Base-by-base conservation (phyloP, 1,140 invertebrate genomes). In the Zaprionus davidi region DNA sequence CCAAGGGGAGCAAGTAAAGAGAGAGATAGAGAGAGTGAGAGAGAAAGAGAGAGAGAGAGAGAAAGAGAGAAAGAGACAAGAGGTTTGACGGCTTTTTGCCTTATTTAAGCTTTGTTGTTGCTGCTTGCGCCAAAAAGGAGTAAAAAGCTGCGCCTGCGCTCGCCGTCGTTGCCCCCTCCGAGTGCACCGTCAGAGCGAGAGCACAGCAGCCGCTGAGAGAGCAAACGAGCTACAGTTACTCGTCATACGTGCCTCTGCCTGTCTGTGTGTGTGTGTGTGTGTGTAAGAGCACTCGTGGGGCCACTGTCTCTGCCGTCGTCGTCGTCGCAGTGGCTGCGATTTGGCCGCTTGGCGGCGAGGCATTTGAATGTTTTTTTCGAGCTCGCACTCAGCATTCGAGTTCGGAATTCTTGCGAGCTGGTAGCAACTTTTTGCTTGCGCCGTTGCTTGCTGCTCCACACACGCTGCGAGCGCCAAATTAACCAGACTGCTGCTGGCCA, bases 391-490 rank as follows among this genome's bases (percentile, higher is more conserved):
- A 90, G 83, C 90, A 92, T 92, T 92, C 90, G 90, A 84, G 90
- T 92, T 92, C 90, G 90, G 90, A 92, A 92, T 92, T 92, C 90
- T 92, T 92, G 81, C 90, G 86, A 92, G 90, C 79, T 91, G 90
- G 90, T 74, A 92, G 90, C 90, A 90, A 87, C 81, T 84, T 92
- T 92, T 77, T 85, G 80, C 71, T 38, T 63, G 78, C 74, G 63
- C 71, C 66, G 57, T 67, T 79, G 77, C 79, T 81, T 58, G 55
- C 63, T 65, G 69, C 59, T 57, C 76, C 59, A 62, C 77, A 63
- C 58, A 71, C 17, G 31, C 49, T 55, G 57, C 41, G 64, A 60
- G 72, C 77, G 72, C 79, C 76, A 78, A 85, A 86, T 79, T 82
- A 79, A 85, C 82, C 64, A 67, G 64, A 67, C 64, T 17, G 41